A percentile compares a stretch with the other conserved stretches of the same genome.
Evolutionary conservation across 2,888 invertebrate genomes (phyloP).

Genomic region (Cheiracanthium punctorium): DNA sequence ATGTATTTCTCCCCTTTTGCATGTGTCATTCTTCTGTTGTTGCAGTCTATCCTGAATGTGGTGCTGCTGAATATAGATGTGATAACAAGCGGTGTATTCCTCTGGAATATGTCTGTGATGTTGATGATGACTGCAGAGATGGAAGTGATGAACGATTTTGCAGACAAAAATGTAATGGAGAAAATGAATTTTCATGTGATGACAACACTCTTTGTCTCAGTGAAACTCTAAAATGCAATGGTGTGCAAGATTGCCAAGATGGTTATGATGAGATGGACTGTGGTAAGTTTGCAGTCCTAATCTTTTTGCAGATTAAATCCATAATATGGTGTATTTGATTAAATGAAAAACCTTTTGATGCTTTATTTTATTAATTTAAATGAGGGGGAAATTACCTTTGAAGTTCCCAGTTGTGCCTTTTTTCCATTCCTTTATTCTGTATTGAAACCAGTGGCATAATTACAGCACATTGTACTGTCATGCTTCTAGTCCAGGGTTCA

Average conservation of each 20-base stretch:
- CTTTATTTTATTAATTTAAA: no score
- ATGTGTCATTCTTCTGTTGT: no score
- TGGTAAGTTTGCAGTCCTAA: conserved; percentile 49
- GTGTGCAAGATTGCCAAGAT: conserved; percentile 75
- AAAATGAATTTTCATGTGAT: conserved; percentile 79
- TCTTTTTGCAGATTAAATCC: neutral
- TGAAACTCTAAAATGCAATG: conserved; percentile 76
- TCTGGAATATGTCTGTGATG: conserved; percentile 83
- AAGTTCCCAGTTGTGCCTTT: no score
- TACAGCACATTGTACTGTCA: no score
- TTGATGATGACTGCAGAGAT: conserved; percentile 82
- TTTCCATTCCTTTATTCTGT: no score
- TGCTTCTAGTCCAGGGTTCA: no score
- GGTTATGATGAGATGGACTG: conserved; percentile 77
- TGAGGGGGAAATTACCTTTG: no score
- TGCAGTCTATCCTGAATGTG: conserved; percentile 79
- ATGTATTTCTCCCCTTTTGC: no score
- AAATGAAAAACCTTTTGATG: no score
- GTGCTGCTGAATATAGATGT: conserved; percentile 83
- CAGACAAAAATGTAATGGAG: conserved; percentile 76
- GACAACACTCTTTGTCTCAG: conserved; percentile 78
- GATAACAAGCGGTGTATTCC: conserved; percentile 84
- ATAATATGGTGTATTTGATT: neutral
- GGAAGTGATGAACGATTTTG: conserved; percentile 85
- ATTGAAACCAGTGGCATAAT: no score